phyloP scores from a whole-genome alignment of 2,797 vertebrate genomes.

The Loriculus beryllinus region DNA sequence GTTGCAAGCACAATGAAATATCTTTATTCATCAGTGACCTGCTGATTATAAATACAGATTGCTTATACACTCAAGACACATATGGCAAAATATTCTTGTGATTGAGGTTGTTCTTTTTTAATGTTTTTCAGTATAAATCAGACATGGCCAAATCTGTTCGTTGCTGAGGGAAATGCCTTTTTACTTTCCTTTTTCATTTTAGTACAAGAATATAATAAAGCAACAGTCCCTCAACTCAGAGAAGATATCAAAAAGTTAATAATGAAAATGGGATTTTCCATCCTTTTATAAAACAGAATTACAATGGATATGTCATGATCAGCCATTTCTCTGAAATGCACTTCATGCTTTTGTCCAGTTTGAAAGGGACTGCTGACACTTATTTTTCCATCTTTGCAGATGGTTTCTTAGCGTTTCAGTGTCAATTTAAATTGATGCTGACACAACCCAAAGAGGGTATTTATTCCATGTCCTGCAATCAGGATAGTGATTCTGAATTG shows the following conservation, averaged over 20 bases:
- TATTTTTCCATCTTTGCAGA: not conserved
- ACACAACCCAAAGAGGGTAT: not conserved
- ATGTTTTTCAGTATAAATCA: not conserved
- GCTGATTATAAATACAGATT: conserved; percentile 4
- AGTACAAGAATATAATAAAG: not conserved
- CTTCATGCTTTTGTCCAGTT: not conserved
- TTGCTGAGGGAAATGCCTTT: not conserved
- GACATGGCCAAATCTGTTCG: not conserved
- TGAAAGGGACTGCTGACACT: not conserved
- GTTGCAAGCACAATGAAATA: conserved; percentile 35
- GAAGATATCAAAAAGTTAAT: not conserved
- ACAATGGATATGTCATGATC: not conserved
- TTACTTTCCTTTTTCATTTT: not conserved
- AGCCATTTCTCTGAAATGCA: not conserved
- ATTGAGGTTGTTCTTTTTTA: not conserved
- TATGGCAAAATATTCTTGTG: not conserved
- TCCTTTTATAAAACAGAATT: not conserved
- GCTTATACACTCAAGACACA: not conserved
- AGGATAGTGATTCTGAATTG: not conserved
- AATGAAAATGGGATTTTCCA: not conserved
- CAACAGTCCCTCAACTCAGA: not conserved
- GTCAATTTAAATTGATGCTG: not conserved
- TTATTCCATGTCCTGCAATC: not conserved
- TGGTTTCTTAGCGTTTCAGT: not conserved
- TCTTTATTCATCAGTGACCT: conserved; percentile 30